phyloP scores from a whole-genome alignment of 2,797 vertebrate genomes.

The Phataginus tetradactyla region DNA sequence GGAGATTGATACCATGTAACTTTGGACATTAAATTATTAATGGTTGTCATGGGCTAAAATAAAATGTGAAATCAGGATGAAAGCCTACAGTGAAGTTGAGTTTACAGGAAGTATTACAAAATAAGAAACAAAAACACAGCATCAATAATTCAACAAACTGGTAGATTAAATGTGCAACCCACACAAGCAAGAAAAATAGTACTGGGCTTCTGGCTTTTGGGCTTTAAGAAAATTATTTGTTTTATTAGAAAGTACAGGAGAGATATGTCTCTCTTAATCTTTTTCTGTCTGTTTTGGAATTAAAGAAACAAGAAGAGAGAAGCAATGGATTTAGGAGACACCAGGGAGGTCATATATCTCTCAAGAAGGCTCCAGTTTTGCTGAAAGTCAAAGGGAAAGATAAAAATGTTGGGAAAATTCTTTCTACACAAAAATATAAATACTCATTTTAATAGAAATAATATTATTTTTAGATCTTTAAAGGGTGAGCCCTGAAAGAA shows the following conservation, averaged over 20 bases:
- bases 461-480: neutral
- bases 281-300: neutral
- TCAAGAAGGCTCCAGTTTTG: neutral
- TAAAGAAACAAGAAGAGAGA: slow-evolving; percentile 2
- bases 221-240: slow-evolving; percentile 3
- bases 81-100: slow-evolving; percentile 52
- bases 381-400: slow-evolving; percentile 7
- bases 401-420: neutral
- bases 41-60: slow-evolving; percentile 49
- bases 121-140: slow-evolving; percentile 60
- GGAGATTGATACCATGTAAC: slow-evolving; percentile 17
- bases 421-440: slow-evolving; percentile 42
- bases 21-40: slow-evolving; percentile 63
- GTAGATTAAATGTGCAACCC: slow-evolving; percentile 45
- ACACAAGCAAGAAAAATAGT: slow-evolving; percentile 29
- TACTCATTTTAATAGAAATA: neutral
- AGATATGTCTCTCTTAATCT: neutral
- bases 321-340: slow-evolving; percentile 16
- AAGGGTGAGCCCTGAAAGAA: neutral
- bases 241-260: neutral
- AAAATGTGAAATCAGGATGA: slow-evolving; percentile 55
- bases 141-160: slow-evolving; percentile 82
- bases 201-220: neutral
- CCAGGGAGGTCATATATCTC: neutral
- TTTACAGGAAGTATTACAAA: slow-evolving; percentile 69